Evolutionary conservation across 1,140 invertebrate species (phyloP).

Genomic region (Ptiloglossa arizonensis): DNA sequence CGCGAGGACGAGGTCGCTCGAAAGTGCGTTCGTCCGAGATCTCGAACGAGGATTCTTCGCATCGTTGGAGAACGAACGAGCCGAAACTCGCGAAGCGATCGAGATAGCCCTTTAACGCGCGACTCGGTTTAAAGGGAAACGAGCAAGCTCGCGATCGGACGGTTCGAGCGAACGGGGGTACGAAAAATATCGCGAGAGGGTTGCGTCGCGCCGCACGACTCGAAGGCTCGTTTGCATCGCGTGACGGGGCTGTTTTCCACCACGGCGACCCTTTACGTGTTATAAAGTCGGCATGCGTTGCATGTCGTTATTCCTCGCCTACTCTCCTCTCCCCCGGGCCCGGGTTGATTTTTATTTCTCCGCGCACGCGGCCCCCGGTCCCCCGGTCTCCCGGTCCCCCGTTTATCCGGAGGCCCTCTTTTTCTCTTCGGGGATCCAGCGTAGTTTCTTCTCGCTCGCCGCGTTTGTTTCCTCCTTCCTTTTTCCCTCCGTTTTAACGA

Average conservation of each 20-base stretch:
- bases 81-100: conserved; percentile 52
- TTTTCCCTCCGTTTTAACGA: conserved; percentile 42
- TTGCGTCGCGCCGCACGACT: conserved; percentile 50
- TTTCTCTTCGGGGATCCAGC: not conserved
- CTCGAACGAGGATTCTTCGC: conserved; percentile 19
- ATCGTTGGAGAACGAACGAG: conserved; percentile 52
- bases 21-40: not conserved
- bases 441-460: conserved; percentile 26
- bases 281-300: conserved; percentile 66
- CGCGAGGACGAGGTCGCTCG: not conserved
- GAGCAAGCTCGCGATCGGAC: too few species aligned
- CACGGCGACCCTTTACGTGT: conserved; percentile 68
- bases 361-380: not conserved
- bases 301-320: conserved; percentile 67
- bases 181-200: conserved; percentile 28
- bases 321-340: conserved; percentile 18
- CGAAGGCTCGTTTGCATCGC: conserved; percentile 75
- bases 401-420: conserved; percentile 4
- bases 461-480: too few species aligned
- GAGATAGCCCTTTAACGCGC: conserved; percentile 66
- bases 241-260: conserved; percentile 72
- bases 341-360: conserved; percentile 46
- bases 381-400: not conserved
- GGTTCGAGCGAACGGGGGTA: too few species aligned
- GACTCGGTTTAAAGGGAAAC: conserved; percentile 63